These are phyloP conservation scores for Hartigia nigra DNA, from an alignment of 2,888 invertebrate genomes.

Conservation along the genomic window DNA sequence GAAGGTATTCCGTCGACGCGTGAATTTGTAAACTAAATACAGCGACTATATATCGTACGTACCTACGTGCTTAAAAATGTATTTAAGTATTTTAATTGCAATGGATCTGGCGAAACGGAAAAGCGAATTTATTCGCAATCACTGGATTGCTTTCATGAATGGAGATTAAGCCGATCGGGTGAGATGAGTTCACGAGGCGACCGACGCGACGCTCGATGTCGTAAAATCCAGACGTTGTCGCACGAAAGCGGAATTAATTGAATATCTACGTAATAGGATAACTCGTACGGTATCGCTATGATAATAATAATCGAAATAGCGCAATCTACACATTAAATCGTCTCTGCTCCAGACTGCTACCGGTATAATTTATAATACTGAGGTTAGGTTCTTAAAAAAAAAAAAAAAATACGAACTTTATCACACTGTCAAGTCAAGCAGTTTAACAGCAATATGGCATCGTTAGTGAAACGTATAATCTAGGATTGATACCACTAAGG, in stretches of 20 bases:
- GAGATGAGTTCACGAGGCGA: not conserved
- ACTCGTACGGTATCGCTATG: conserved; percentile 15
- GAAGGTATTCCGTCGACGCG: not conserved
- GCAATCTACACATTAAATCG: not conserved
- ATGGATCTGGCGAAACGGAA: conserved; percentile 44
- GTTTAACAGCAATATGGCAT: not conserved
- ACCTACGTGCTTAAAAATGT: conserved; percentile 45
- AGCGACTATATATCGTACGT: no score
- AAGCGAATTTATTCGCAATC: conserved; percentile 51
- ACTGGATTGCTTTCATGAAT: conserved; percentile 50
- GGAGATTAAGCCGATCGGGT: conserved; percentile 41
- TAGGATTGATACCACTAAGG: not conserved
- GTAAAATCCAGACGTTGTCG: not conserved
- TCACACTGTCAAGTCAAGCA: not conserved
- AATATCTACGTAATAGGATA: conserved; percentile 45
- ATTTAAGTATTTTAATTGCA: conserved; percentile 56
- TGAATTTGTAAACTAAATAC: not conserved
- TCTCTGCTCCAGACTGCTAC: not conserved
- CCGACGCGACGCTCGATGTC: not conserved
- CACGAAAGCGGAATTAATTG: conserved; percentile 44
- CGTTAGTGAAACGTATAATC: not conserved
- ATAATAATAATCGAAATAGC: not conserved
- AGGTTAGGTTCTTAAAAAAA: not conserved
- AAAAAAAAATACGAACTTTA: not conserved
- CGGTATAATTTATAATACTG: not conserved